Evolutionary conservation across 1,140 invertebrate species (phyloP).

Genomic region (Pachyrhynchus sulphureomaculatus): DNA sequence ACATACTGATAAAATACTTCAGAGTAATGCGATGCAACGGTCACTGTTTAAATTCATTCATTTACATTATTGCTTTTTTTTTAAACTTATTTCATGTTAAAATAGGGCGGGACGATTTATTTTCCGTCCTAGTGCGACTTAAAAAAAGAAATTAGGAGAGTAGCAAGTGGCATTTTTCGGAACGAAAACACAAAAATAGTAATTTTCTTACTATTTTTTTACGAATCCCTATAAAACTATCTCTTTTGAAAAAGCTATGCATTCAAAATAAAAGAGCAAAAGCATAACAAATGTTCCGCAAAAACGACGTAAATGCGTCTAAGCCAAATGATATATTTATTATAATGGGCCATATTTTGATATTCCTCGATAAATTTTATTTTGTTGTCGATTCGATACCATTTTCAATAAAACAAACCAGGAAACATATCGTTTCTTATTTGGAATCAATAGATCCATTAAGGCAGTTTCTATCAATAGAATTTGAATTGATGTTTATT

Average conservation of each 20-base stretch:
- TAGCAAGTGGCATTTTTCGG: no score
- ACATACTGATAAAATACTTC: no score
- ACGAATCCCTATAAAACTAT: no score
- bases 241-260: not conserved
- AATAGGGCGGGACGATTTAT: no score
- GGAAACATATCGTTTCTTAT: conserved; percentile 20
- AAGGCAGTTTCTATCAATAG: conserved; percentile 12
- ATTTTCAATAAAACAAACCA: conserved; percentile 21
- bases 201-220: no score
- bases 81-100: no score
- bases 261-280: conserved; percentile 39
- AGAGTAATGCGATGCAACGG: no score
- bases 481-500: conserved; percentile 2
- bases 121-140: no score
- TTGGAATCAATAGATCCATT: conserved; percentile 13
- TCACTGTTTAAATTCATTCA: no score
- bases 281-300: conserved; percentile 44
- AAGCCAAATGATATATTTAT: conserved; percentile 46
- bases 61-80: no score
- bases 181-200: no score
- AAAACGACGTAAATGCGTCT: conserved; percentile 43
- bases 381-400: conserved; percentile 26
- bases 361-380: conserved; percentile 33
- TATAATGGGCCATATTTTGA: conserved; percentile 33
- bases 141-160: no score